A percentile compares a stretch with the other conserved stretches of the same genome.
Evolutionary conservation across 2,888 invertebrate species (phyloP).

Genomic region (Euphydryas editha): DNA sequence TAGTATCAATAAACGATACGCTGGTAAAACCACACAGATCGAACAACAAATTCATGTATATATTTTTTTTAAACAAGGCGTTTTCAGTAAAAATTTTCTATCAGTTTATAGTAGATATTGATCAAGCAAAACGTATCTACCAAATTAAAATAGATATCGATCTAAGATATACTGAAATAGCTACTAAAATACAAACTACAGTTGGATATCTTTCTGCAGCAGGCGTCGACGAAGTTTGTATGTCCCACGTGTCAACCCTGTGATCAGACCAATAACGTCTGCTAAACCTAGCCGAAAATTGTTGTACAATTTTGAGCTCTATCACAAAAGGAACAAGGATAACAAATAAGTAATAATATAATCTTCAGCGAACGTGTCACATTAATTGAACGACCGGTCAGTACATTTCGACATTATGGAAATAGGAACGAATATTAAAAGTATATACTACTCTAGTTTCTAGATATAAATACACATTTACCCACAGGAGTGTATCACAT

Average conservation of each 20-base stretch:
- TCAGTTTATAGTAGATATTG: too few species aligned
- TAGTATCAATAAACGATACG: too few species aligned
- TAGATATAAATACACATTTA: not conserved
- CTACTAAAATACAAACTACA: constrained; percentile 4
- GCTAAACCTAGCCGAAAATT: not conserved
- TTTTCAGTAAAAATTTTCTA: too few species aligned
- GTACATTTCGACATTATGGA: not conserved
- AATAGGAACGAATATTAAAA: not conserved
- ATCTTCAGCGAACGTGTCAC: not conserved
- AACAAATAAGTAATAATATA: not conserved
- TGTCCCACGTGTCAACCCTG: constrained; percentile 67
- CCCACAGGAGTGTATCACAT: not conserved
- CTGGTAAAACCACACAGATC: too few species aligned
- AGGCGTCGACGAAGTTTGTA: constrained; percentile 68
- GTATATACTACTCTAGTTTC: too few species aligned
- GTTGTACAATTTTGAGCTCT: not conserved
- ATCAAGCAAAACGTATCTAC: not conserved
- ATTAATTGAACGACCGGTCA: not conserved
- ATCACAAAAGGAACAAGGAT: not conserved
- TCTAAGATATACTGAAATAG: not conserved
- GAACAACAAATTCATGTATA: too few species aligned
- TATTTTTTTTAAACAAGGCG: too few species aligned
- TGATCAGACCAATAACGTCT: constrained; percentile 73
- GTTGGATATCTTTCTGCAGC: constrained; percentile 49
- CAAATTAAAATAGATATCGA: not conserved